Base-by-base conservation (phyloP, 1,140 invertebrate species). In the Papilio machaon region DNA sequence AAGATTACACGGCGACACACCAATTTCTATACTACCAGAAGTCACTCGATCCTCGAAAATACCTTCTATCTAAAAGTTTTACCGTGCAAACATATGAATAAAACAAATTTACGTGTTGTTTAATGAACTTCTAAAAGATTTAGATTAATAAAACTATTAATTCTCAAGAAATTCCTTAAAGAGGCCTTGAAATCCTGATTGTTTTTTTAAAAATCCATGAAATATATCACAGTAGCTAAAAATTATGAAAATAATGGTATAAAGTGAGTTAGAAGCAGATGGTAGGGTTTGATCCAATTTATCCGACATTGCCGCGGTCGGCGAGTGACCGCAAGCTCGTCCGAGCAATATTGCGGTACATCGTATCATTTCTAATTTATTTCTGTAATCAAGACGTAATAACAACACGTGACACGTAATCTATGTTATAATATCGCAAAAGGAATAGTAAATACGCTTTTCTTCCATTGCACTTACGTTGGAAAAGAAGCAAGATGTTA, bases 271-370 rank as follows among this genome's bases (percentile, higher is more conserved):
- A 5, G 3, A 13, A 38, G 17, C 19, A 4, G 23, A 35, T 76
- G 19, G 74, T 76, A 76, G 17, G 47, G 47, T 47, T 47, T 23
- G 47, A 52, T 76, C 47, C 15, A 49, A 52, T 76, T 76, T 76
- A 76, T 35, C 23, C 74, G 47, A 76, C 46, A 76, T 49, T 15
- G 23, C 23, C 74, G 19, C 74, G 74, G 74, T 54, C 47, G 47
- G 10, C 74, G n/a, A 76, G 19, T 52, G 23, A 76, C 74, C 74
- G 47, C 74, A 76, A 76, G 74, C 47, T 76, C 19, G 23, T 23
- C 47, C 11, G 10, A 30, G n/a, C 23, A 76, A 76, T 76, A 74
- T 49, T 74, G 46, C 38, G 46, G 73, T 74, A 49, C 73, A 43
- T 49, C 43, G 43, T 74, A 76, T 76, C 43, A 38, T 70, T 70